Conservation (phyloP, 2,888 invertebrate genomes). For the Chironomus riparius region DNA sequence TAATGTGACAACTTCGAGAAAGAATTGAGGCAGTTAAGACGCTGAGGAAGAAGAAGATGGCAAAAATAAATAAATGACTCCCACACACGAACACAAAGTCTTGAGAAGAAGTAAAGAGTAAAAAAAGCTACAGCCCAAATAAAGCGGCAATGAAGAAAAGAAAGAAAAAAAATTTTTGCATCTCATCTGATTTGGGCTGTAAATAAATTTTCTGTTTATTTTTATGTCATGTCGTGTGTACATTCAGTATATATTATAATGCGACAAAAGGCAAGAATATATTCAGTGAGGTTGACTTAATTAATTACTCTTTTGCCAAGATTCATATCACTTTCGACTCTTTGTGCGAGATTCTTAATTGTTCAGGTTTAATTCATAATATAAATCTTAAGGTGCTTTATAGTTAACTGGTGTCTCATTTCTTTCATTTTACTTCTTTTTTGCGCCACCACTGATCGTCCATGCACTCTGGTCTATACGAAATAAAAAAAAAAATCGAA, state of each 20-base stretch:
- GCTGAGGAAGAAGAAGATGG: background rate
- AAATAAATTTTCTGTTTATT: background rate
- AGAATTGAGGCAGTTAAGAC: too few species aligned
- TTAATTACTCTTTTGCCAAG: background rate
- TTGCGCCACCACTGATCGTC: too few species aligned
- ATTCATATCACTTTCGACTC: background rate
- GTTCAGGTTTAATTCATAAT: background rate
- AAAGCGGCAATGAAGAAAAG: background rate
- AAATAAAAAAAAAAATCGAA: too few species aligned
- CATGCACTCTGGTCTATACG: too few species aligned
- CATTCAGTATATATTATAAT: too few species aligned
- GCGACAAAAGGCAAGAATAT: background rate
- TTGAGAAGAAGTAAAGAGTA: background rate
- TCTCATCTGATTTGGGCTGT: background rate
- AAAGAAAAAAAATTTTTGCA: background rate
- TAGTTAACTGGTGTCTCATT: background rate
- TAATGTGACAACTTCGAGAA: slow-evolving; percentile 19
- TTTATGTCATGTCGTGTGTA: background rate
- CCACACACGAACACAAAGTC: background rate
- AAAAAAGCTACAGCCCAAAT: background rate
- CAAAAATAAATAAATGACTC: slow-evolving; percentile 10
- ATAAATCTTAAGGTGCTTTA: background rate
- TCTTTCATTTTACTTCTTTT: too few species aligned
- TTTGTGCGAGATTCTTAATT: background rate
- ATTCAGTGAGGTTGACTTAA: background rate